These are phyloP conservation scores for Microplitis manilae DNA, from an alignment of 2,888 invertebrate species.

Conservation along the genomic window DNA sequence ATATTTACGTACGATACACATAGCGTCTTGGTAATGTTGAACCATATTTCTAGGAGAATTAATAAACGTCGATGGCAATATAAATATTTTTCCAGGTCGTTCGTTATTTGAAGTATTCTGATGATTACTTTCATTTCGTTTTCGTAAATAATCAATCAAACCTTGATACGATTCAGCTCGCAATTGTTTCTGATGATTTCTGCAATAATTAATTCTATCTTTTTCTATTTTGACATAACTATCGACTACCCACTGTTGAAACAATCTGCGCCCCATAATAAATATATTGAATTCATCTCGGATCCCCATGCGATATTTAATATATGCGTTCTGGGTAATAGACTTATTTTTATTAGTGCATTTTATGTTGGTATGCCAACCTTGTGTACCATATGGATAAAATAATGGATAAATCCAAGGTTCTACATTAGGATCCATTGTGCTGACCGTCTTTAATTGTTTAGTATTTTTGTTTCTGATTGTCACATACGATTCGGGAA, in stretches of 20 bases:
- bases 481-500: too few species aligned
- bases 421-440: too few species aligned
- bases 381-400: too few species aligned
- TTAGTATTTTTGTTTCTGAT: too few species aligned
- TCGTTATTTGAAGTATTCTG: background rate
- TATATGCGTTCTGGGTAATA: too few species aligned
- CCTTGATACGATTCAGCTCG: constrained; percentile 35
- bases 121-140: constrained; percentile 17
- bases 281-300: too few species aligned
- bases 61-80: constrained; percentile 46
- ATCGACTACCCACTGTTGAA: constrained; percentile 25
- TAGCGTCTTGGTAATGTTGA: constrained; percentile 41
- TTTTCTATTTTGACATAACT: constrained; percentile 3
- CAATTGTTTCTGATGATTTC: constrained; percentile 39
- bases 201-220: constrained; percentile 29
- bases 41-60: constrained; percentile 47
- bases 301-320: too few species aligned
- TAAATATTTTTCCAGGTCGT: constrained; percentile 38
- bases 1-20: constrained; percentile 41
- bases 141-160: constrained; percentile 39
- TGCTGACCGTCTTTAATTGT: too few species aligned
- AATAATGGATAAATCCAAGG: too few species aligned
- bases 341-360: too few species aligned
- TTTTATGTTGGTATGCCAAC: too few species aligned
- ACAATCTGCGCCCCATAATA: too few species aligned